Conservation (phyloP, 2,113 vertebrate genomes). For the Lampris incognitus region DNA sequence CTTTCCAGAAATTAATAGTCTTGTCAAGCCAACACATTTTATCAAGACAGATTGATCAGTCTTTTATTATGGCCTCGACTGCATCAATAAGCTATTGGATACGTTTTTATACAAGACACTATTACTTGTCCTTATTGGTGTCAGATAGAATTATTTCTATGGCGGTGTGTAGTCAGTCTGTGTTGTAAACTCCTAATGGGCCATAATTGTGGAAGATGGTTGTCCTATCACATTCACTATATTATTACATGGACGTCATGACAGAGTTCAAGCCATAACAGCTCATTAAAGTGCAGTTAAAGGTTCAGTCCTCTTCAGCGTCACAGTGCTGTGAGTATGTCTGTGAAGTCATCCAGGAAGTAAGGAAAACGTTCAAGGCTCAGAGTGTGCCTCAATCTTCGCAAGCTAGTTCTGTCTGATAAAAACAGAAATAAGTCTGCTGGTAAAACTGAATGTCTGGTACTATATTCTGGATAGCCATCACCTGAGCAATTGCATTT, state of each 20-base stretch:
- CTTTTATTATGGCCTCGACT: neutral
- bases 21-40: neutral
- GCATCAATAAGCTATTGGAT: slow-evolving; percentile 12
- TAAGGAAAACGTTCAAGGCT: too few species aligned
- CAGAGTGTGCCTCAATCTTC: too few species aligned
- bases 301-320: slow-evolving; percentile 31
- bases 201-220: slow-evolving; percentile 38
- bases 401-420: too few species aligned
- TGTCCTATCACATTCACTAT: slow-evolving; percentile 41
- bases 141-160: slow-evolving; percentile 13
- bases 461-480: neutral
- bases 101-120: slow-evolving; percentile 34
- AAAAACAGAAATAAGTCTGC: too few species aligned
- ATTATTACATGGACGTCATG: slow-evolving; percentile 31
- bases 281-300: slow-evolving; percentile 51
- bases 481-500: neutral
- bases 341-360: too few species aligned
- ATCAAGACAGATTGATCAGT: slow-evolving; percentile 21
- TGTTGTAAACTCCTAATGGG: slow-evolving; percentile 52
- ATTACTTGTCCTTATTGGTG: slow-evolving; percentile 12
- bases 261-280: slow-evolving; percentile 41
- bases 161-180: neutral
- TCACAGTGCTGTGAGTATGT: neutral
- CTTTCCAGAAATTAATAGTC: neutral
- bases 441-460: too few species aligned